A percentile compares a stretch with the other conserved stretches of the same genome.
Evolutionary conservation across 2,113 vertebrate genomes (phyloP).

Genomic region (Enhydra lutris): DNA sequence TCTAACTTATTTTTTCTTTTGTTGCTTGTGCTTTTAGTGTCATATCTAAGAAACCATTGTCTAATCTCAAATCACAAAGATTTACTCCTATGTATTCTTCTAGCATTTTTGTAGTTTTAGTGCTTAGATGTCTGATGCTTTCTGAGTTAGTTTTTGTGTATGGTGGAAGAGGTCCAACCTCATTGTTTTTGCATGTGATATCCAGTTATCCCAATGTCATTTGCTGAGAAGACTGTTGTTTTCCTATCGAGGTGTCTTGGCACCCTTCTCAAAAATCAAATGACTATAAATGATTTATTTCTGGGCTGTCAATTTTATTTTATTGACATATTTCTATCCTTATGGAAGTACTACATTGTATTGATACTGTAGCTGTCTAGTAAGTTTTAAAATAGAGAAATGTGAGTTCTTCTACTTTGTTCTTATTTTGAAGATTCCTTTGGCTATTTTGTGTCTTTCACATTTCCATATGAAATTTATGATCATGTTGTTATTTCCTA

Average conservation of each 20-base stretch:
- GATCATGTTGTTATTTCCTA: not conserved
- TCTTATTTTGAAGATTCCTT: not conserved
- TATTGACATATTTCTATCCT: not conserved
- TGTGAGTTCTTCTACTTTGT: not conserved
- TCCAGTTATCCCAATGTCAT: not conserved
- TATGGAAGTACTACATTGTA: not conserved
- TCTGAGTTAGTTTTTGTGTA: not conserved
- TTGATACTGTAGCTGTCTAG: not conserved
- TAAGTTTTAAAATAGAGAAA: not conserved
- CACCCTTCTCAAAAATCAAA: not conserved
- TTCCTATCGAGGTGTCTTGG: not conserved
- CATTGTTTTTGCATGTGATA: not conserved
- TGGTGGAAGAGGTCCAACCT: not conserved
- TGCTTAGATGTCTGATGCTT: not conserved
- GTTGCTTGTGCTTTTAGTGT: not conserved
- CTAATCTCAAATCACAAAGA: not conserved
- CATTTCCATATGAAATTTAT: not conserved
- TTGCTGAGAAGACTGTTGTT: not conserved
- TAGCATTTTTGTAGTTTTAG: not conserved
- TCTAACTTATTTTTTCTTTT: not conserved
- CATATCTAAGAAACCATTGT: not conserved
- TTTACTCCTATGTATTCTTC: not conserved
- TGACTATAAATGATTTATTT: not conserved
- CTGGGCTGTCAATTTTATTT: not conserved
- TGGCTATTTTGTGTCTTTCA: not conserved